phyloP scores from a whole-genome alignment of 2,888 invertebrate species.

The Fragum sueziense region DNA sequence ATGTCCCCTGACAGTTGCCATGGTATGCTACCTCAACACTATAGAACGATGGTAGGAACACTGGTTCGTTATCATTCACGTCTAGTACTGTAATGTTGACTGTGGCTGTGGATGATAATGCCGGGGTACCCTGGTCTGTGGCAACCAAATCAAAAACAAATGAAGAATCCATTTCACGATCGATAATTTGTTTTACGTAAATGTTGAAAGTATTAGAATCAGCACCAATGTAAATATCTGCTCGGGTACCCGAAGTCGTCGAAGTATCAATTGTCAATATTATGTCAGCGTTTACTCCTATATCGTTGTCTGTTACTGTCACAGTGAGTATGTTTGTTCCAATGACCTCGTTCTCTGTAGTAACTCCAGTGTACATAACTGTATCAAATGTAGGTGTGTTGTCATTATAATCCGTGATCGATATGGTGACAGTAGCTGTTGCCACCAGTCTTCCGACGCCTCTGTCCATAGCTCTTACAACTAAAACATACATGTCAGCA shows the following conservation, averaged over 20 bases:
- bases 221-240: constrained; percentile 60
- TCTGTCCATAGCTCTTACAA: constrained; percentile 66
- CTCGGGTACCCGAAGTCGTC: constrained; percentile 54
- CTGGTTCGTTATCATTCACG: constrained; percentile 72
- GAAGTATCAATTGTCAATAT: constrained; percentile 65
- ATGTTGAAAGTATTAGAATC: constrained; percentile 62
- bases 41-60: constrained; percentile 66
- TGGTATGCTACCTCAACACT: constrained; percentile 73
- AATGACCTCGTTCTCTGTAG: constrained; percentile 65
- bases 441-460: constrained; percentile 63
- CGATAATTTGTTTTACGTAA: constrained; percentile 62
- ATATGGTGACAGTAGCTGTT: constrained; percentile 67
- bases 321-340: constrained; percentile 66
- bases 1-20: constrained; percentile 63
- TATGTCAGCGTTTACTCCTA: constrained; percentile 66
- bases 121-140: constrained; percentile 93
- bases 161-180: constrained; percentile 66
- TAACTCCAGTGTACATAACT: constrained; percentile 54
- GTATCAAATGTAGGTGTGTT: constrained; percentile 69
- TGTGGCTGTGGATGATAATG: constrained; percentile 92
- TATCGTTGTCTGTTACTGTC: constrained; percentile 67
- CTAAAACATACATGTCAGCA: constrained; percentile 57
- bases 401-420: constrained; percentile 74
- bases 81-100: constrained; percentile 69
- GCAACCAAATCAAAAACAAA: constrained; percentile 86